Evolutionary conservation across 2,797 vertebrate genomes (phyloP), one percentile per base, ranked within the genome.

Genomic region (Mus minutoides): DNA sequence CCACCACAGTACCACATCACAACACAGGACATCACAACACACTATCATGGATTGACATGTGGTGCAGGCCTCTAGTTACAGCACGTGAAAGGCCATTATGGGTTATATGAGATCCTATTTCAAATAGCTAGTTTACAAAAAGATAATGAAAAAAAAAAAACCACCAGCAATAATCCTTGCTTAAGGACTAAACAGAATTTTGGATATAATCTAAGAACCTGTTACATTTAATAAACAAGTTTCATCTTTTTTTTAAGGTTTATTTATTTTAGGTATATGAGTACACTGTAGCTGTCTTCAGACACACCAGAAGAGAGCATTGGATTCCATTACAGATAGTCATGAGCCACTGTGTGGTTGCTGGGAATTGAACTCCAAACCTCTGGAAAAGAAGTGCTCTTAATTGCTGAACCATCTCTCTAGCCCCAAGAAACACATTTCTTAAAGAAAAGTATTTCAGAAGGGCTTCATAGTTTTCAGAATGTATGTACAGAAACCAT

Each of bases 171-270:
- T 17, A 62, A 40, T 6, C 22, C 60, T 49, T 88, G 31, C 24
- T 83, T 17, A 95, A 96, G 82, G 34, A 40, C 43, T 71, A 77
- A 90, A 83, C 16, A 76, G 90, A 95, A 4, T 78, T 78, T 92
- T 19, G 80, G n/a, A 88, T 64, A 60, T 96, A 95, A 88, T 95
- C 49, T 86, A 96, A 14, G 54, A 78, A 77, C 11, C 0, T 31
- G 40, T 56, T 22, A 86, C 6, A 75, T 43, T 75, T 5, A 78
- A 71, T 5, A 67, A 67, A 62, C 16, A 64, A 84, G 62, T 97
- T 94, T 92, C 40, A 92, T 92, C 31, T 67, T 6, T 16, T 67
- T 67, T 64, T 34, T 2, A n/a, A 69, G 16, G n/a, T 69, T 69
- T 69, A 69, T n/a, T 64, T 69, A 69, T 69, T 69, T n/a, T 69